phyloP scores from a whole-genome alignment of 2,797 vertebrate genomes.

The Neosilurus hyrtlii region DNA sequence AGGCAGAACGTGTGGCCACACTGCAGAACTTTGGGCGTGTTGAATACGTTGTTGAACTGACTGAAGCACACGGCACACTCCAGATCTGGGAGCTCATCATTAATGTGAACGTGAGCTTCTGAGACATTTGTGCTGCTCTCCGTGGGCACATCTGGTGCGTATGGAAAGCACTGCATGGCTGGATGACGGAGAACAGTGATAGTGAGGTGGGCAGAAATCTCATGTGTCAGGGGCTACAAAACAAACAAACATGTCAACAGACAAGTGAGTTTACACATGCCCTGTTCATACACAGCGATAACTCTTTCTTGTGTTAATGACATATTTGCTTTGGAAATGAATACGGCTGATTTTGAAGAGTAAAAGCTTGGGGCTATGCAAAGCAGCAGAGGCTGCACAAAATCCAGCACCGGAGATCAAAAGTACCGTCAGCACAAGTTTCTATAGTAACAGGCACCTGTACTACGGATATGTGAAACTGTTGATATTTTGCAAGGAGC shows the following conservation, averaged over 20 bases:
- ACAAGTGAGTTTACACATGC: background rate
- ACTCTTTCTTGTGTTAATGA: background rate
- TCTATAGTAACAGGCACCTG: background rate
- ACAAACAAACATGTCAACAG: background rate
- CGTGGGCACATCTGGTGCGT: background rate
- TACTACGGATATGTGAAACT: background rate
- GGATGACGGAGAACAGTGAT: background rate
- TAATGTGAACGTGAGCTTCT: background rate
- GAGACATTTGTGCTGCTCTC: too few relatives aligned
- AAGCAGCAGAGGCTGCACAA: constrained; percentile 16
- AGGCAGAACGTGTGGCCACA: constrained; percentile 81
- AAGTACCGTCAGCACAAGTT: background rate
- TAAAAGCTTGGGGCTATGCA: constrained; percentile 25
- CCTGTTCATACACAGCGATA: background rate
- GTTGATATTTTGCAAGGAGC: background rate
- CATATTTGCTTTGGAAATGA: constrained; percentile 46
- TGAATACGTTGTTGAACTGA: constrained; percentile 79
- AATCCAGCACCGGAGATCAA: background rate
- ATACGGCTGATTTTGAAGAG: background rate
- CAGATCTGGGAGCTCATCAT: constrained; percentile 62
- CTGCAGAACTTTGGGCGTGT: constrained; percentile 76
- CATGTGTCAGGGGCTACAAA: background rate
- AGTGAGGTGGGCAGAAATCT: background rate
- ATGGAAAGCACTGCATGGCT: background rate
- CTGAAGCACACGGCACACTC: constrained; percentile 81